Evolutionary conservation across 2,888 invertebrate genomes (phyloP).

Genomic region (Scotopteryx bipunctaria): DNA sequence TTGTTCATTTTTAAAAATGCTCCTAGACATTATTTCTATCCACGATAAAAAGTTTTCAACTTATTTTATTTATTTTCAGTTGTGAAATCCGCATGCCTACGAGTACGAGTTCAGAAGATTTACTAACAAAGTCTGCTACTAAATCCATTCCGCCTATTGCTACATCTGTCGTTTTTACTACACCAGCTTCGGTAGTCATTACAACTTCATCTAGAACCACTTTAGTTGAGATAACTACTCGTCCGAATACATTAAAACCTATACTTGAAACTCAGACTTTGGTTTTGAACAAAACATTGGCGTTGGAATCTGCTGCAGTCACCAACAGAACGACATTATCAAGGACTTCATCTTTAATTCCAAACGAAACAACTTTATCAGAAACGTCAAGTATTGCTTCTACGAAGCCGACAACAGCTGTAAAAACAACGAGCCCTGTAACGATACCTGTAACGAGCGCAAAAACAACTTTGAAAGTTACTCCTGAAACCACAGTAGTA

Average conservation of each 20-base stretch:
- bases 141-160: conserved; percentile 49
- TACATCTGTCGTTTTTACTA: conserved; percentile 40
- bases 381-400: conserved; percentile 13
- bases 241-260: not conserved
- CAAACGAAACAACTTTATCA: not conserved
- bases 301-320: not conserved
- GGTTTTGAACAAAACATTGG: conserved; percentile 1
- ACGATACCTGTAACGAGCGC: not conserved
- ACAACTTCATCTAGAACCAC: conserved; percentile 21
- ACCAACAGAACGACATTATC: conserved; percentile 6
- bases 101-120: conserved; percentile 61
- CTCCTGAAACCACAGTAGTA: not conserved
- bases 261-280: not conserved
- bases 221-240: conserved; percentile 12
- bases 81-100: conserved; percentile 68
- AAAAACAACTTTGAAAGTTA: not conserved
- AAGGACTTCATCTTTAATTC: not conserved
- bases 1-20: too few species aligned
- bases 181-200: conserved; percentile 29
- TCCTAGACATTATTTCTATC: too few species aligned
- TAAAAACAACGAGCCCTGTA: not conserved
- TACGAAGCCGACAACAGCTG: conserved; percentile 11
- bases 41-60: too few species aligned
- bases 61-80: too few species aligned
- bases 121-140: conserved; percentile 66